Evolutionary conservation across 2,113 vertebrate species (phyloP).

Genomic region (Chlorodrepanis virens): DNA sequence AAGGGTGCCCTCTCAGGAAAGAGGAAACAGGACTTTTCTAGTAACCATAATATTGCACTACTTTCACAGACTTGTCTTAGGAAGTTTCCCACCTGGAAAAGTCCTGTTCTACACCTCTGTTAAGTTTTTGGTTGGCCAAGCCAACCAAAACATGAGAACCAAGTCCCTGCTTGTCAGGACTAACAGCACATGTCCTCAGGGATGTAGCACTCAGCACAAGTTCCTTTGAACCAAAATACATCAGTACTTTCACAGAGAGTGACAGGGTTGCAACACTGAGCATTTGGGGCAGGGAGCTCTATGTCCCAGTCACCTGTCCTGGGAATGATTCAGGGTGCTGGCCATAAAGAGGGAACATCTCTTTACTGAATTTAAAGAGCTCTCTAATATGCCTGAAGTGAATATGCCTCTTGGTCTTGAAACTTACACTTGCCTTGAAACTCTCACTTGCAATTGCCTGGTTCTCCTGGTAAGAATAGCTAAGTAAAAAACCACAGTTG

Average conservation of each 20-base stretch:
- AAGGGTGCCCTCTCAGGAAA: not conserved
- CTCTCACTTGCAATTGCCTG: not conserved
- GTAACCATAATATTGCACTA: rapidly evolving
- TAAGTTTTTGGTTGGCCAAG: not conserved
- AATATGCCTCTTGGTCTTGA: not conserved
- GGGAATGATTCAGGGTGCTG: not conserved
- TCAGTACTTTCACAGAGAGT: not conserved
- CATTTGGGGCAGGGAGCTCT: not conserved
- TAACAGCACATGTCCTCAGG: not conserved
- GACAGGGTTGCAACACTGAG: not conserved
- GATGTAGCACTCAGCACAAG: not conserved
- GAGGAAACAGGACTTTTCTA: not conserved
- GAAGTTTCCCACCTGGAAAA: not conserved
- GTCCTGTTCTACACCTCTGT: not conserved
- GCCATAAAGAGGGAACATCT: not conserved
- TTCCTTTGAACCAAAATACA: not conserved
- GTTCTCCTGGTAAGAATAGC: not conserved
- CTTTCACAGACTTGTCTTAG: not conserved
- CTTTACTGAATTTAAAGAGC: not conserved
- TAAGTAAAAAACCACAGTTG: not conserved
- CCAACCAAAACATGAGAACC: not conserved
- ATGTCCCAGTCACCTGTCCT: not conserved
- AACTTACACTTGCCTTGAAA: not conserved
- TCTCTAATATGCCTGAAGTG: not conserved
- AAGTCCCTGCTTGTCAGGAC: not conserved